Evolutionary conservation across 2,888 invertebrate species (phyloP).

Genomic region (Brachyptera putata): DNA sequence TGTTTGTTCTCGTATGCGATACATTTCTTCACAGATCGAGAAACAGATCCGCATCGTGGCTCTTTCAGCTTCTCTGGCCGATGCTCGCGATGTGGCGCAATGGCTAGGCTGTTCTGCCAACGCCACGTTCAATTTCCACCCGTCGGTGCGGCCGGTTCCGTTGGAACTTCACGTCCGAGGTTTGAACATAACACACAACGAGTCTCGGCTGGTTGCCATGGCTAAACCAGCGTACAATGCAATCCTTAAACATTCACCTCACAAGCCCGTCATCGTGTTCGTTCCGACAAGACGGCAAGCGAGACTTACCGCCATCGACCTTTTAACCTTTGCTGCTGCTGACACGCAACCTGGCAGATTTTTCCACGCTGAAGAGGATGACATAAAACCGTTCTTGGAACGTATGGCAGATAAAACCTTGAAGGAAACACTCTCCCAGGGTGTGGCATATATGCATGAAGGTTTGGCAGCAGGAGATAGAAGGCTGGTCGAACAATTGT

Average conservation of each 20-base stretch:
- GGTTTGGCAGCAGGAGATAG: conserved; percentile 83
- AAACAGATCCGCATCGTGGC: conserved; percentile 88
- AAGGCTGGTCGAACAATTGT: conserved; percentile 86
- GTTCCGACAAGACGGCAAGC: conserved; percentile 90
- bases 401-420: conserved; percentile 85
- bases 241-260: conserved; percentile 75
- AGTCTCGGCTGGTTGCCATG: conserved; percentile 94
- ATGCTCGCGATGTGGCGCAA: conserved; percentile 91
- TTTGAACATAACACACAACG: conserved; percentile 96
- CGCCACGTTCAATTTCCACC: conserved; percentile 97
- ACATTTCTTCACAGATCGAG: conserved; percentile 93
- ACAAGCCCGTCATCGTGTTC: conserved; percentile 83
- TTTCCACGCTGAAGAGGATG: conserved; percentile 80
- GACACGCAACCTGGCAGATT: conserved; percentile 83
- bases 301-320: conserved; percentile 90
- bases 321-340: conserved; percentile 89
- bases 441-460: conserved; percentile 94
- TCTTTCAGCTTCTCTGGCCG: conserved; percentile 86
- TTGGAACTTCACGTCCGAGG: conserved; percentile 86
- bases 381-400: conserved; percentile 84
- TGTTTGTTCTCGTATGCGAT: conserved; percentile 87
- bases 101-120: conserved; percentile 95
- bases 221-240: conserved; percentile 96
- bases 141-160: conserved; percentile 92
- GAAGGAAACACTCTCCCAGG: conserved; percentile 77